Conservation (phyloP, 2,797 vertebrate genomes). For the Bryconaethiops microstoma region DNA sequence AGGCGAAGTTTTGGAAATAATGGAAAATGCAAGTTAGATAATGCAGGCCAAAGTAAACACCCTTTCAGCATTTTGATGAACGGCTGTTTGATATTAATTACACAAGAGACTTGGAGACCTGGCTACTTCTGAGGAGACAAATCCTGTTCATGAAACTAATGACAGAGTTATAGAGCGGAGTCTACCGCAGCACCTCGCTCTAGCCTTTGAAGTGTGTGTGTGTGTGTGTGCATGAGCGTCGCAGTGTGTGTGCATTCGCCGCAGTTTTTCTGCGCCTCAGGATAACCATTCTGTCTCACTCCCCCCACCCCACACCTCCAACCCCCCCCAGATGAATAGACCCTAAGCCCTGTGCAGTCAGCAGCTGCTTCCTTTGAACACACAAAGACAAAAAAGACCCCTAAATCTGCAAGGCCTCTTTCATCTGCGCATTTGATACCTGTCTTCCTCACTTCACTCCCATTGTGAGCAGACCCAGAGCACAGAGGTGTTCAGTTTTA, state of each 20-base stretch:
- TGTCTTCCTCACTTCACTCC: constrained; percentile 70
- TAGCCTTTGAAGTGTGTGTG: constrained; percentile 62
- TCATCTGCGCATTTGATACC: constrained; percentile 79
- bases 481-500: constrained; percentile 49
- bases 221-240: constrained; percentile 19
- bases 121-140: constrained; percentile 51
- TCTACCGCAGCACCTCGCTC: constrained; percentile 46
- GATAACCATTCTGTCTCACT: constrained; percentile 59
- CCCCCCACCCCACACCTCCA: background rate
- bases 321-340: constrained; percentile 72
- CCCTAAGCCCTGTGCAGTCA: constrained; percentile 69
- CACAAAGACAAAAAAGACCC: constrained; percentile 76
- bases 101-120: constrained; percentile 39
- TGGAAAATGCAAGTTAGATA: constrained; percentile 5
- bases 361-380: constrained; percentile 84
- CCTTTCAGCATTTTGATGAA: constrained; percentile 31
- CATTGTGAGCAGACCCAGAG: constrained; percentile 57
- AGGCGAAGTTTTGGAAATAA: background rate
- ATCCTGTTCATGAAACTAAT: constrained; percentile 56
- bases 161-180: constrained; percentile 52
- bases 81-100: constrained; percentile 46
- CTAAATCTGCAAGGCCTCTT: constrained; percentile 78
- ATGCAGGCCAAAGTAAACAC: constrained; percentile 5
- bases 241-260: constrained; percentile 18
- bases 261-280: constrained; percentile 53